Conservation (phyloP, 2,113 vertebrate genomes). For the Aphelocoma coerulescens region DNA sequence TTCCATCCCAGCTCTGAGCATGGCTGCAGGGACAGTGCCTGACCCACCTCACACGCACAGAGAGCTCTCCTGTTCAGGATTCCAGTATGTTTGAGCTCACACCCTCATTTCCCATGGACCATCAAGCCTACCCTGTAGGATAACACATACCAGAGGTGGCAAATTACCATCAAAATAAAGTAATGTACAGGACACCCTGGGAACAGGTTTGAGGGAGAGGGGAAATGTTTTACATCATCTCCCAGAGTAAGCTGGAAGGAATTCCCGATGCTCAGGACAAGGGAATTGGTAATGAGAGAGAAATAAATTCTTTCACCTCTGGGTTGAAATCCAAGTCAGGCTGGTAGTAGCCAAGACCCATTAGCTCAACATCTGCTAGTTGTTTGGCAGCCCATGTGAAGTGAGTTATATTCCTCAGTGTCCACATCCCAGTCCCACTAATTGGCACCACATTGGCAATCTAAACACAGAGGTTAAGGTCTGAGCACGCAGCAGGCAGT, state of each 20-base stretch:
- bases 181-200: background rate
- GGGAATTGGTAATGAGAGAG: slow-evolving; percentile 25
- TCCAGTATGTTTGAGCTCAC: background rate
- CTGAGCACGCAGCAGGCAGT: background rate
- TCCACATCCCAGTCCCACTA: slow-evolving; percentile 20
- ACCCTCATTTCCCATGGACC: background rate
- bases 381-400: slow-evolving; percentile 24
- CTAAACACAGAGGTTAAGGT: slow-evolving; percentile 37
- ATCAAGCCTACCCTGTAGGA: background rate
- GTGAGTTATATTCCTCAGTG: slow-evolving; percentile 5
- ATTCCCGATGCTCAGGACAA: background rate
- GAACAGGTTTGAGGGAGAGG: background rate
- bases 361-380: slow-evolving; percentile 50
- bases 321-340: slow-evolving; percentile 42
- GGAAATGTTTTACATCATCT: background rate
- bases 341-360: slow-evolving; percentile 46
- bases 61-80: background rate
- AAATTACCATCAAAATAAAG: background rate
- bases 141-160: background rate
- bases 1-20: background rate
- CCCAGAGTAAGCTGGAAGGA: background rate
- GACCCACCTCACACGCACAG: background rate
- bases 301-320: slow-evolving; percentile 50
- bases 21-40: background rate
- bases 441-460: slow-evolving; percentile 53